Base-by-base conservation (phyloP, 2,797 vertebrate genomes). In the Anas georgica region DNA sequence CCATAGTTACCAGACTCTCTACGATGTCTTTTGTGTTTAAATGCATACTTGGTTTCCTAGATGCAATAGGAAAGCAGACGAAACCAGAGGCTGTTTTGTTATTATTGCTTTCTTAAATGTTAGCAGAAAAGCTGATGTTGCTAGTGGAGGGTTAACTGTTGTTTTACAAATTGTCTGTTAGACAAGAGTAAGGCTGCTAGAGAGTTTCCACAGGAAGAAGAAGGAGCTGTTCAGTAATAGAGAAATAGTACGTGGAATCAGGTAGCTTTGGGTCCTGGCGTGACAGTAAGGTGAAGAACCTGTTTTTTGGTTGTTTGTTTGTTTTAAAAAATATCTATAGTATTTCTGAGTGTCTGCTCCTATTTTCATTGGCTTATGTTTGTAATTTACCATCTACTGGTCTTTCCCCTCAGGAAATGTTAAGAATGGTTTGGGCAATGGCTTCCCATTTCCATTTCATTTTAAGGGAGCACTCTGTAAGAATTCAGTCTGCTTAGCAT, bases 161-260 rank as follows among this genome's bases (percentile, higher is more conserved):
- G 22, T 55, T 56, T 62, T n/a, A 43, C 75, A 35, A 67, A 37
- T 25, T 56, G 20, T 76, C 48, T 76, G 7, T 73, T 60, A 62
- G 63, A 29, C 6, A 26, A 43, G 37, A 67, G 6, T 48, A 81
- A 81, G 26, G 18, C 15, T 5, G 1, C 10, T 81, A 10, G 11
- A 14, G 26, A 83, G 7, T 83, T 79, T 39, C 31, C 5, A 46
- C 4, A 9, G 13, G 15, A 68, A 64, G 17, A 77, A 59, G 56
- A n/a, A 46, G 8, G 60, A 63, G 6, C 69, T 0, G 0, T 52
- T 94, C 50, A n/a, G n/a, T 46, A 4, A 7, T 29, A 31, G 26
- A 39, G 13, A 70, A 92, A 59, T 11, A 81, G 3, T 46, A 45
- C 41, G 6, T 50, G 33, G 82, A n/a, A 10, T 83, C 1, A 2